Conservation (phyloP, 2,113 vertebrate species). For the Prionailurus viverrinus region DNA sequence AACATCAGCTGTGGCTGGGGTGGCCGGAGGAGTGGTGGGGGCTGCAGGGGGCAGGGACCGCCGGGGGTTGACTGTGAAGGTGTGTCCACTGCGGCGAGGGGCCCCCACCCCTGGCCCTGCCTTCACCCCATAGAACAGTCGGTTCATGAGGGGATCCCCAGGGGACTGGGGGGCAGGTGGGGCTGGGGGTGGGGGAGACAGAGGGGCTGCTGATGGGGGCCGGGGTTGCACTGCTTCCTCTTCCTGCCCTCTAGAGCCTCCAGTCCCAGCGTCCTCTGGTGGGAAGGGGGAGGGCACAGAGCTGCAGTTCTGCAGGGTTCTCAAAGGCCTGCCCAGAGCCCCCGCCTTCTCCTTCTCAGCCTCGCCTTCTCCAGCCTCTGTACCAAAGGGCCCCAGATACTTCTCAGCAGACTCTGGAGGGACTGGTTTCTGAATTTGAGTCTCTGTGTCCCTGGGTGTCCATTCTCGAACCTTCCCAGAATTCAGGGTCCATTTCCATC, state of each 20-base stretch:
- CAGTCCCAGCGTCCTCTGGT: constrained; percentile 65
- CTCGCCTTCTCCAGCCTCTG: constrained; percentile 47
- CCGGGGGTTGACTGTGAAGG: constrained; percentile 93
- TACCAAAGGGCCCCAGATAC: not conserved
- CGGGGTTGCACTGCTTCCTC: constrained; percentile 72
- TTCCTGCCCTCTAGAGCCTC: constrained; percentile 75
- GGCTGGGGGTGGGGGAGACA: constrained; percentile 72
- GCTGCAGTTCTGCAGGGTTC: constrained; percentile 48
- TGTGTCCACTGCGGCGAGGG: constrained; percentile 91
- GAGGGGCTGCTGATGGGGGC: constrained; percentile 68
- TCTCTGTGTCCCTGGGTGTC: constrained; percentile 56
- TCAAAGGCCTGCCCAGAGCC: constrained; percentile 65
- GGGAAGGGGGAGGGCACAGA: constrained; percentile 63
- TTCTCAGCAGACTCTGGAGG: constrained; percentile 8
- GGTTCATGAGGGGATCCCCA: constrained; percentile 82
- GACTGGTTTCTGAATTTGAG: constrained; percentile 1
- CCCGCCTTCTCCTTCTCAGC: constrained; percentile 46
- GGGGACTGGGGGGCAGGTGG: constrained; percentile 69
- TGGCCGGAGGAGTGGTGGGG: not conserved
- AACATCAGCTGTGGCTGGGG: not conserved
- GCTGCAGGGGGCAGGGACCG: constrained; percentile 67
- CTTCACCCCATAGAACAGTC: constrained; percentile 81
- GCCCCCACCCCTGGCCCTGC: constrained; percentile 83
- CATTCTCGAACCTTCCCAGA: constrained; percentile 70
- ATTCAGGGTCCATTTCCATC: constrained; percentile 79